A percentile compares a stretch with the other conserved stretches of the same genome.
Evolutionary conservation across 2,888 invertebrate species (phyloP).

Genomic region (Nephrotoma flavescens): DNA sequence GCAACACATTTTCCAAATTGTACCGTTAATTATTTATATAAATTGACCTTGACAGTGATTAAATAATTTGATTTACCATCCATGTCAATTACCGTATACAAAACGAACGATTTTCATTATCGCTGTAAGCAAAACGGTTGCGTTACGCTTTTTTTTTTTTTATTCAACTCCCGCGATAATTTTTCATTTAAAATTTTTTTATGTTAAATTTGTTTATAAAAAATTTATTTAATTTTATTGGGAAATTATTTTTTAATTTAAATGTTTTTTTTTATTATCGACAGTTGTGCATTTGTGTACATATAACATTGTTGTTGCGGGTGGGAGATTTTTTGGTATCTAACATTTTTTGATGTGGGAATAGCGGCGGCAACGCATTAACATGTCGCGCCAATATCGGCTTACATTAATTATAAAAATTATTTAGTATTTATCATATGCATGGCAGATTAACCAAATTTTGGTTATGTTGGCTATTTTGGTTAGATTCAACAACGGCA

Average conservation of each 20-base stretch:
- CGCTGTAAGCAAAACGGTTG: background rate
- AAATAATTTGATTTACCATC: background rate
- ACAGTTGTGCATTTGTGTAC: background rate
- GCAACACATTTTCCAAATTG: too few species aligned
- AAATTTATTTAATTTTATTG: background rate
- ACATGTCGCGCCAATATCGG: background rate
- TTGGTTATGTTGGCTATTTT: too few species aligned
- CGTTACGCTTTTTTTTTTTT: background rate
- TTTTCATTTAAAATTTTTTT: background rate
- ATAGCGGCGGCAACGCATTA: background rate
- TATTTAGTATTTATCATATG: too few species aligned
- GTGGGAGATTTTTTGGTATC: background rate
- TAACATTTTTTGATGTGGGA: background rate
- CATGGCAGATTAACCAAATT: too few species aligned
- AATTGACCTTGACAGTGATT: background rate
- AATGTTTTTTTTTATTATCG: background rate
- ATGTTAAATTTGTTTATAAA: background rate
- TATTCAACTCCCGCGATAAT: background rate
- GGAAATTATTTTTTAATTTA: background rate
- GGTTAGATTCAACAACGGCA: too few species aligned
- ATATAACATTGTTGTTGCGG: background rate
- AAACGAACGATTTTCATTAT: too few species aligned
- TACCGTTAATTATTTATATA: background rate
- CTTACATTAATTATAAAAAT: background rate
- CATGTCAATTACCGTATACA: background rate